Percentiles rank a stretch among this genome's conserved stretches.
Evolutionary conservation across 2,113 vertebrate genomes (phyloP).

Genomic region (Triplophysa rosa): DNA sequence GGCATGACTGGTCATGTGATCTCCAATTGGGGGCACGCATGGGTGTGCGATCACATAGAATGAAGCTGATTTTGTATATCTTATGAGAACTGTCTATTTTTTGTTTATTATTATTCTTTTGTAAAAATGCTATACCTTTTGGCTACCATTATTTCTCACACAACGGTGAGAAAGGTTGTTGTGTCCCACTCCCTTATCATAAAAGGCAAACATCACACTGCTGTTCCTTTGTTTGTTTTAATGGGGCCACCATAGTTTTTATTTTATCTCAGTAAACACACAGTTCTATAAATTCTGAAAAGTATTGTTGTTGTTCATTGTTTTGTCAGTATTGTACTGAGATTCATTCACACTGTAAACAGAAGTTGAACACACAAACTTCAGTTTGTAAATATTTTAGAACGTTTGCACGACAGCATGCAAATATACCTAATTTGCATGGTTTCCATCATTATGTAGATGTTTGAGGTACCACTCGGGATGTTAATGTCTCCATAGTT

Average conservation of each 20-base stretch:
- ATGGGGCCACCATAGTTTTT: slow-evolving; percentile 13
- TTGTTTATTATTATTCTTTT: no score
- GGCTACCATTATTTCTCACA: neutral
- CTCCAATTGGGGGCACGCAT: no score
- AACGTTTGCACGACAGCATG: neutral
- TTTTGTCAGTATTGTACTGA: neutral
- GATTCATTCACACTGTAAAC: neutral
- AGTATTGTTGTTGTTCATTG: neutral
- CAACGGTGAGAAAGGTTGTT: neutral
- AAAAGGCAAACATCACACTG: slow-evolving; percentile 14
- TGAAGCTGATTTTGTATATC: no score
- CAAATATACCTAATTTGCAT: slow-evolving; percentile 9
- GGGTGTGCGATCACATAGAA: no score
- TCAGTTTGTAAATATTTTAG: neutral
- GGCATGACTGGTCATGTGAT: no score
- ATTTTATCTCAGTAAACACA: slow-evolving; percentile 35
- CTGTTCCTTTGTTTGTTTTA: slow-evolving; percentile 11
- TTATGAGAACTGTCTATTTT: no score
- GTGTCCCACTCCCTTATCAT: neutral
- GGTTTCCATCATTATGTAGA: neutral
- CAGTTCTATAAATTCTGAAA: slow-evolving; percentile 6
- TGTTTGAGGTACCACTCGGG: slow-evolving; percentile 54
- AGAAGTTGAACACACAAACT: neutral
- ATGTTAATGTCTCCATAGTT: slow-evolving; percentile 37
- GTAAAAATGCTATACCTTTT: neutral